Percentiles rank a stretch among this genome's conserved stretches.
Evolutionary conservation across 2,888 invertebrate genomes (phyloP).

Genomic region (Nematopogon swammerdamellus): DNA sequence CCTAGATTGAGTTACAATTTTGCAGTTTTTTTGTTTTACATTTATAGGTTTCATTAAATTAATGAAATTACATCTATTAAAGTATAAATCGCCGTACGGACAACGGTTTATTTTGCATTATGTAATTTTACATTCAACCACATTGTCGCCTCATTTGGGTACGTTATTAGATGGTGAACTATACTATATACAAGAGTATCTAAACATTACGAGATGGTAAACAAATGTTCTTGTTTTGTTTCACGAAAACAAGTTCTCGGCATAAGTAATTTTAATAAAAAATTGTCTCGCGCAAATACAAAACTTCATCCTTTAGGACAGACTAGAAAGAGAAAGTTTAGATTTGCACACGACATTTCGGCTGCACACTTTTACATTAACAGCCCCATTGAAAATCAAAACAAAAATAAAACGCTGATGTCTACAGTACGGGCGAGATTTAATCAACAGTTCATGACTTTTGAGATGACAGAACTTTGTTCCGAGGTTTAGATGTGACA

Average conservation of each 20-base stretch:
- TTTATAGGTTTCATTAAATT: constrained; percentile 3
- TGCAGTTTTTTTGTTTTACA: constrained; percentile 47
- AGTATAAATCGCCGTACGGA: constrained; percentile 46
- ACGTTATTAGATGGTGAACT: background rate
- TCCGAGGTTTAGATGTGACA: too few relatives aligned
- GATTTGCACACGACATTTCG: background rate
- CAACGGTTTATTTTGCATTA: background rate
- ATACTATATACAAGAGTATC: background rate
- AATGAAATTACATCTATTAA: constrained; percentile 44
- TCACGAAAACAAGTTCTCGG: too few relatives aligned
- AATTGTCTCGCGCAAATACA: background rate
- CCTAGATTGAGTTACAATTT: constrained; percentile 52
- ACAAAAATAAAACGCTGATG: too few relatives aligned
- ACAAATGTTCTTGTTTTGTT: too few relatives aligned
- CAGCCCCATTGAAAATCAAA: too few relatives aligned
- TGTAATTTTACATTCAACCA: background rate
- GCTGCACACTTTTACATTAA: background rate
- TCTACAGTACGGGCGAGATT: too few relatives aligned
- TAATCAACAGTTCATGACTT: too few relatives aligned
- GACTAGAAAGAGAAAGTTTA: background rate
- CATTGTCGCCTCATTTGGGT: background rate
- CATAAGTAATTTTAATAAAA: too few relatives aligned
- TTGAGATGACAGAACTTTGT: too few relatives aligned
- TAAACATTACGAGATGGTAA: background rate
- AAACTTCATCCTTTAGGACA: background rate